Evolutionary conservation across 2,797 vertebrate genomes (phyloP), one percentile per base, ranked within the genome.

Genomic region (Valencia hispanica): DNA sequence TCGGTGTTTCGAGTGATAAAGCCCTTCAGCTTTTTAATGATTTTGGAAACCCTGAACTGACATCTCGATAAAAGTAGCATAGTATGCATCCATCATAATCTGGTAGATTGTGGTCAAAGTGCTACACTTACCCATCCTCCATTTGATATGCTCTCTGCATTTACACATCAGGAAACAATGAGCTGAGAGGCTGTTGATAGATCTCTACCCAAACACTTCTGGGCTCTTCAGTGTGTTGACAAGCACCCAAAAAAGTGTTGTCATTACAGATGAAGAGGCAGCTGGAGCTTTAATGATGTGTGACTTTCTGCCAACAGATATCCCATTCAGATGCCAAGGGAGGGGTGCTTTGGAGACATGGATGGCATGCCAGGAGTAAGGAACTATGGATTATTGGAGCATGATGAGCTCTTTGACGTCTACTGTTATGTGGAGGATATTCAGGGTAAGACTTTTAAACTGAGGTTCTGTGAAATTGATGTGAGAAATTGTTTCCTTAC

Each of bases 311-410:
- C 70, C 39, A 70, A 30, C 90, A 99, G 98, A 89, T 98, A 98
- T 80, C 97, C 97, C 79, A 97, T 98, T 79, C 97, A 98, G 85
- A 96, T 93, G 17, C 97, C 98, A 0, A 94, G 97, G 0, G 96
- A 97, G 70, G 96, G 97, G 22, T 99, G 98, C 70, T 98, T 96
- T 0, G 97, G 97, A n/a, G 96, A 98, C 92, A 97, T 98, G 97
- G 97, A 98, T 0, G 97, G 96, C 6, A 86, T 95, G 36, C 97
- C 97, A 0, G 97, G 97, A 2, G 96, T 98, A 83, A 96, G 97
- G 74, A 99, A 96, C 92, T 97, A 98, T 0, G 98, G 97, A 0
- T 87, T 94, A 27, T 86, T 97, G 71, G 96, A 97, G 36, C 93
- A 95, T 0, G 94, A 96, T 68, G 96, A 98, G 87, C 95, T 96